A percentile compares a stretch with the other conserved stretches of the same genome.
Evolutionary conservation across 2,888 invertebrate genomes (phyloP).

Genomic region (Muschampia staudingeri): DNA sequence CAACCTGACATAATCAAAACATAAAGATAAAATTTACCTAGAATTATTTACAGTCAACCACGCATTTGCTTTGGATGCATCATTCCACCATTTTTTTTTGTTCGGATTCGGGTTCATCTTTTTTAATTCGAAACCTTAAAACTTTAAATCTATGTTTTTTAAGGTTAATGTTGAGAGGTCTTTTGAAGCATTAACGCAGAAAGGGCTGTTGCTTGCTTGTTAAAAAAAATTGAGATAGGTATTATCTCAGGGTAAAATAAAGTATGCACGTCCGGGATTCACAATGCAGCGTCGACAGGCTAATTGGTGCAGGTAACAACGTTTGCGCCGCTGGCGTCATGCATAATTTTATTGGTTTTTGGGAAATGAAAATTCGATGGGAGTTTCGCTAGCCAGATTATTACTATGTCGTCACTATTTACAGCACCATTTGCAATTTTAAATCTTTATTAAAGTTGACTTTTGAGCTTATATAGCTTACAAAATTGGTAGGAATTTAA

Average conservation of each 20-base stretch:
- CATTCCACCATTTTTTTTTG: no score
- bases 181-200: no score
- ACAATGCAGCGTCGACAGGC: conserved; percentile 77
- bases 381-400: conserved; percentile 30
- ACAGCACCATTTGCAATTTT: conserved; percentile 11
- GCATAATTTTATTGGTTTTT: conserved; percentile 74
- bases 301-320: conserved; percentile 83
- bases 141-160: no score
- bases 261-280: conserved; percentile 73
- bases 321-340: conserved; percentile 69
- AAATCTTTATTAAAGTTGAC: not conserved
- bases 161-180: no score
- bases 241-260: conserved; percentile 41
- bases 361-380: conserved; percentile 70
- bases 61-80: no score
- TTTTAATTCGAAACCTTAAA: no score
- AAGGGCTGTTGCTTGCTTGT: not conserved
- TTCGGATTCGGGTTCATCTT: no score
- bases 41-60: no score
- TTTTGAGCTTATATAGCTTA: not conserved
- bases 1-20: no score
- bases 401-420: conserved; percentile 7
- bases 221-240: not conserved
- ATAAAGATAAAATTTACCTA: no score
- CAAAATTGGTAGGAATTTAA: no score